Conservation (phyloP, 2,888 invertebrate species). For the Bombyx huttoni region DNA sequence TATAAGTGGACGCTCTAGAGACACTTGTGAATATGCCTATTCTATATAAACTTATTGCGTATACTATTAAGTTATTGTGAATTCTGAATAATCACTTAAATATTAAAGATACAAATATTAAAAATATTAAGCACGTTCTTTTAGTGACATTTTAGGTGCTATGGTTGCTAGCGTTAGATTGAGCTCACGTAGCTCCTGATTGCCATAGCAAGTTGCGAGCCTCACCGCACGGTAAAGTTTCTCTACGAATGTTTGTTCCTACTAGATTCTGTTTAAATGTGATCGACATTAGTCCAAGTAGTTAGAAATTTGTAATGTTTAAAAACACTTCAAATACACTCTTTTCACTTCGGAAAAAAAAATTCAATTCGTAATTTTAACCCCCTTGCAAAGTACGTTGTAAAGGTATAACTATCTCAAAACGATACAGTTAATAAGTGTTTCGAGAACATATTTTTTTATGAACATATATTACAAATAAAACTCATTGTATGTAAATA, state of each 20-base stretch:
- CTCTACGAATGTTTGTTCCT: slow-evolving; percentile 33
- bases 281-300: slow-evolving; percentile 19
- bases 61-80: slow-evolving; percentile 9
- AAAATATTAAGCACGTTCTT: slow-evolving; percentile 48
- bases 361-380: not conserved
- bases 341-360: not conserved
- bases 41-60: slow-evolving; percentile 17
- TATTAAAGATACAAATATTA: not conserved
- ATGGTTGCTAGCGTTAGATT: slow-evolving; percentile 50
- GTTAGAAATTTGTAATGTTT: slow-evolving; percentile 14
- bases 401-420: too few relatives aligned
- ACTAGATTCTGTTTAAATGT: slow-evolving; percentile 22
- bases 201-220: slow-evolving; percentile 49
- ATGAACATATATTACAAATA: too few relatives aligned
- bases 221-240: slow-evolving; percentile 66
- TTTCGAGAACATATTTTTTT: too few relatives aligned
- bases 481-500: not conserved
- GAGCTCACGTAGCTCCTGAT: slow-evolving; percentile 55
- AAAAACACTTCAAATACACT: slow-evolving; percentile 5
- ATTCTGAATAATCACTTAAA: not conserved
- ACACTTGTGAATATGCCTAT: slow-evolving; percentile 24
- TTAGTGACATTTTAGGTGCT: slow-evolving; percentile 46
- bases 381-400: too few relatives aligned
- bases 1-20: slow-evolving; percentile 19
- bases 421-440: too few relatives aligned